phyloP scores from a whole-genome alignment of 1,140 invertebrate species.

The Anoplolepis gracilipes region DNA sequence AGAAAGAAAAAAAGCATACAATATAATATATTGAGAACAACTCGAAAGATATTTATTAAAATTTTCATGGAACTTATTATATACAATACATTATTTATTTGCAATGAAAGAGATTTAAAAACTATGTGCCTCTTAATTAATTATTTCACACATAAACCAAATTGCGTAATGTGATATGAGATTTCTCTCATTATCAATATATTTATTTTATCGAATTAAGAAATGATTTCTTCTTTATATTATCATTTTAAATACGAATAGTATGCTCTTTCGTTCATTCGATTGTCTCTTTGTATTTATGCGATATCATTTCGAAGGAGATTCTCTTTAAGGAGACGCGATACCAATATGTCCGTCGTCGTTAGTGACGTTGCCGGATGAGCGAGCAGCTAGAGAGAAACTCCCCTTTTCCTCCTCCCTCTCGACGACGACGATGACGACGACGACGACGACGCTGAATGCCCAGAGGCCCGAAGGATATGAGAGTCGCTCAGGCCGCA shows the following conservation, averaged over 20 bases:
- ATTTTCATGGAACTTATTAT: background rate
- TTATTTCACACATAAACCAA: no score
- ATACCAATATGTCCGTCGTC: slow-evolving; percentile 75
- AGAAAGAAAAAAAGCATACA: background rate
- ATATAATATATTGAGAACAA: background rate
- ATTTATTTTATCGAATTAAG: background rate
- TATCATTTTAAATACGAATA: background rate
- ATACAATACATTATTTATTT: background rate
- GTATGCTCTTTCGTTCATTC: background rate
- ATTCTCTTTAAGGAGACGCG: slow-evolving; percentile 67
- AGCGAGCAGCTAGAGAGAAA: slow-evolving; percentile 65
- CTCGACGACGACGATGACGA: slow-evolving; percentile 40
- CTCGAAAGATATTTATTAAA: background rate
- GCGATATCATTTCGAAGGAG: slow-evolving; percentile 51
- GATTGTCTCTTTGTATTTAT: slow-evolving; percentile 44
- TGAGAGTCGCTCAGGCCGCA: slow-evolving; percentile 73
- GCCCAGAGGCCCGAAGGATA: slow-evolving; percentile 79
- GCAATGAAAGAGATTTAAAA: background rate
- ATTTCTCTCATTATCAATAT: background rate
- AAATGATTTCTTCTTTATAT: background rate
- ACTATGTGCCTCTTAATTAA: background rate
- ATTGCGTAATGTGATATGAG: background rate
- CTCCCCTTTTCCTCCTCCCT: no score
- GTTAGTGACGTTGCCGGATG: slow-evolving; percentile 75
- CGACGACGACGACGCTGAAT: slow-evolving; percentile 61